Conservation (phyloP, 2,113 vertebrate genomes). For the Centropristis striata region DNA sequence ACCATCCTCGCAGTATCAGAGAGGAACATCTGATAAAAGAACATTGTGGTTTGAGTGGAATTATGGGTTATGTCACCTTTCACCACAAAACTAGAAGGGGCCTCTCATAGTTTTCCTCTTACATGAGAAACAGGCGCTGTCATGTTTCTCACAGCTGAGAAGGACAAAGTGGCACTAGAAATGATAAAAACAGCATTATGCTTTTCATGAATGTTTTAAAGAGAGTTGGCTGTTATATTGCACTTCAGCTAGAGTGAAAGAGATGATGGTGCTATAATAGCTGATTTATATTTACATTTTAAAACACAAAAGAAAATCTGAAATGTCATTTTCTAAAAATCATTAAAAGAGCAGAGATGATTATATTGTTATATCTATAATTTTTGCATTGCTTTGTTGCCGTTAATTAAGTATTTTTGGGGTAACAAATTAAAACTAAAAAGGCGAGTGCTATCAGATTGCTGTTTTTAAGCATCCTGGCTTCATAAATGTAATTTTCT, state of each 20-base stretch:
- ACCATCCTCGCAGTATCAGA: slow-evolving; percentile 41
- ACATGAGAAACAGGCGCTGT: slow-evolving; percentile 77
- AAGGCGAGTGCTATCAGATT: neutral
- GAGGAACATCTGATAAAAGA: slow-evolving; percentile 71
- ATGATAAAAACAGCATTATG: neutral
- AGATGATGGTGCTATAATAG: neutral
- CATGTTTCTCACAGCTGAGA: slow-evolving; percentile 79
- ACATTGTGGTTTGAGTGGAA: slow-evolving; percentile 81
- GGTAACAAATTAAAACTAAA: slow-evolving; percentile 3
- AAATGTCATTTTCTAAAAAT: slow-evolving; percentile 9
- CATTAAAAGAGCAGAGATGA: neutral
- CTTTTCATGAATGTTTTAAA: neutral
- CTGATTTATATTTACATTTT: slow-evolving; percentile 9
- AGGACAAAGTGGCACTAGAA: slow-evolving; percentile 14
- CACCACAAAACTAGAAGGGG: slow-evolving; percentile 76
- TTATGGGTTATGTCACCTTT: slow-evolving; percentile 86
- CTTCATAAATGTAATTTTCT: neutral
- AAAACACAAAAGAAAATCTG: neutral
- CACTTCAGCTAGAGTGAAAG: slow-evolving; percentile 3
- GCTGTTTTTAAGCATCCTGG: neutral
- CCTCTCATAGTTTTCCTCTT: slow-evolving; percentile 60
- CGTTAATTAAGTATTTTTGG: neutral
- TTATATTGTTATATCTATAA: neutral
- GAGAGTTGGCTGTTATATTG: neutral
- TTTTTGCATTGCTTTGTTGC: neutral